Evolutionary conservation across 2,888 invertebrate species (phyloP).

Genomic region (Netelia melanura): DNA sequence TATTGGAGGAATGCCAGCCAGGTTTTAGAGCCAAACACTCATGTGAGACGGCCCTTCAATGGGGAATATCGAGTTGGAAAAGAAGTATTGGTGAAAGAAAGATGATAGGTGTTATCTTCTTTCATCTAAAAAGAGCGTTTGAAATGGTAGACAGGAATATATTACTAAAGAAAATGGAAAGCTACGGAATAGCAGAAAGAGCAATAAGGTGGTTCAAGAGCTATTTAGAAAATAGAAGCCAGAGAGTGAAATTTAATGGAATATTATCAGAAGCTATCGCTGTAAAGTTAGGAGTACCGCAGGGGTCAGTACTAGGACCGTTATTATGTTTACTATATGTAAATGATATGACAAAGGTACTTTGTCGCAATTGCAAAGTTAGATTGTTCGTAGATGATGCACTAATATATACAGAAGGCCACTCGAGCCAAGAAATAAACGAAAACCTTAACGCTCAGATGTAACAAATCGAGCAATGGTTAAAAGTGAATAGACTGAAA

Average conservation of each 20-base stretch:
- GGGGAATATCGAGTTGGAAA: slow-evolving; percentile 53
- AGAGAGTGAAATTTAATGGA: background rate
- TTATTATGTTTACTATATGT: slow-evolving; percentile 44
- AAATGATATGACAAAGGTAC: slow-evolving; percentile 32
- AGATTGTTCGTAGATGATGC: slow-evolving; percentile 62
- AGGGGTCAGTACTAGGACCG: slow-evolving; percentile 42
- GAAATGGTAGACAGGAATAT: slow-evolving; percentile 51
- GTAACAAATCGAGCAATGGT: slow-evolving; percentile 47
- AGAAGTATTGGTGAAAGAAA: slow-evolving; percentile 38
- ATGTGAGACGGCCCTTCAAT: slow-evolving; percentile 63
- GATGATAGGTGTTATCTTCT: slow-evolving; percentile 54
- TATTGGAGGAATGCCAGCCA: no score
- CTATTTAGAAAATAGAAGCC: background rate
- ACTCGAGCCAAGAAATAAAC: slow-evolving; percentile 31
- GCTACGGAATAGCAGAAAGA: slow-evolving; percentile 13
- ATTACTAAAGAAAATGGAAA: slow-evolving; percentile 22
- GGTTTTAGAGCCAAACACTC: slow-evolving; percentile 53
- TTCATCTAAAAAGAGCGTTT: slow-evolving; percentile 62
- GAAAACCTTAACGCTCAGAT: no score
- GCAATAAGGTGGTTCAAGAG: background rate
- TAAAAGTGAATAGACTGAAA: slow-evolving; percentile 49
- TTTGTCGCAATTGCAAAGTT: slow-evolving; percentile 16
- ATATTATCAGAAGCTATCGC: no score
- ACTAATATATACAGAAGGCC: slow-evolving; percentile 41
- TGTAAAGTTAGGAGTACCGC: slow-evolving; percentile 36